Conservation (phyloP, 2,113 vertebrate genomes). For the Bubo blakistoni region DNA sequence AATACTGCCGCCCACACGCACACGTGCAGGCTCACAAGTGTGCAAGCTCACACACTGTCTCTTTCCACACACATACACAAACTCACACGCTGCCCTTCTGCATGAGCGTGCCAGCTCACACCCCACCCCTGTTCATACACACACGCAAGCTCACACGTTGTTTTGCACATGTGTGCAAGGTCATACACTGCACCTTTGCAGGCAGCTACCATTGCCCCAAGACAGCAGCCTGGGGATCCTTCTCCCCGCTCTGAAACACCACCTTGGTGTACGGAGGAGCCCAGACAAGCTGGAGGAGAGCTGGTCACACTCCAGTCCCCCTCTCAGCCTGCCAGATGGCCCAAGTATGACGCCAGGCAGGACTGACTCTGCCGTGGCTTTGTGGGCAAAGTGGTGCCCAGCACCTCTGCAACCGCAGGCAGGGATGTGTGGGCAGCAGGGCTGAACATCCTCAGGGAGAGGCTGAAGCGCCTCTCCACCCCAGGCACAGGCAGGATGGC, state of each 20-base stretch:
- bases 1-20: accelerated
- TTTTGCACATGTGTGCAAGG: neutral
- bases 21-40: neutral
- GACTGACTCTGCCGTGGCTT: too few species aligned
- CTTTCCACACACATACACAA: neutral
- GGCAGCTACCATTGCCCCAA: accelerated
- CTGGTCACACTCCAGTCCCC: accelerated
- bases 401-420: accelerated
- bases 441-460: neutral
- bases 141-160: neutral
- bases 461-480: neutral
- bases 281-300: neutral
- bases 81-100: neutral
- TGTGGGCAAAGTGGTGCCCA: neutral
- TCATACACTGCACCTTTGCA: neutral
- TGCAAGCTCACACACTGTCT: neutral
- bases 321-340: neutral
- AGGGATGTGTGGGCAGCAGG: neutral
- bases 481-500: neutral
- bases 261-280: accelerated
- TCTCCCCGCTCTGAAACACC: accelerated
- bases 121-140: neutral
- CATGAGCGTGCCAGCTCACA: neutral
- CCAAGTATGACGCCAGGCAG: accelerated
- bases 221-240: accelerated